A percentile compares a stretch with the other conserved stretches of the same genome.
phyloP scores from a whole-genome alignment of 2,888 invertebrate genomes.

The Apotomis betuletana region DNA sequence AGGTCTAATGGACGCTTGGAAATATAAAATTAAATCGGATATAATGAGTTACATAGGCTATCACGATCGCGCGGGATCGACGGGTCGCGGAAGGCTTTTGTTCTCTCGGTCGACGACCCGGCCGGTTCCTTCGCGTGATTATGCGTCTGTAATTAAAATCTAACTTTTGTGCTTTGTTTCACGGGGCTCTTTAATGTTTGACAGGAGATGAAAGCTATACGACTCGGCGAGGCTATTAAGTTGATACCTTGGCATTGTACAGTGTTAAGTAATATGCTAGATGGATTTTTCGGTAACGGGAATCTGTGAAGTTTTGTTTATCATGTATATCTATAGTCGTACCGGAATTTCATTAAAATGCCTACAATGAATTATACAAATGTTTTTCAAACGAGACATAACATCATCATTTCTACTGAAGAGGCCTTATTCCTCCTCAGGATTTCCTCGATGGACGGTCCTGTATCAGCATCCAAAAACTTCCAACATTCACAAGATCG shows the following conservation, averaged over 20 bases:
- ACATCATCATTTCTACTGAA: too few species aligned
- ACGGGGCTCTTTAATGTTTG: slow-evolving; percentile 44
- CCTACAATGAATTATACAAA: background rate
- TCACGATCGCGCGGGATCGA: slow-evolving; percentile 61
- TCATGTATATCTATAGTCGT: background rate
- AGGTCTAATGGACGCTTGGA: slow-evolving; percentile 71
- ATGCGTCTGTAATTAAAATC: slow-evolving; percentile 64
- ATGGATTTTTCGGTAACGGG: slow-evolving; percentile 13
- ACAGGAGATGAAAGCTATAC: slow-evolving; percentile 40
- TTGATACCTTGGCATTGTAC: slow-evolving; percentile 25
- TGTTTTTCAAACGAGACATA: background rate
- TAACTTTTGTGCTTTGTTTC: slow-evolving; percentile 59
- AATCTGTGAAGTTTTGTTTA: background rate
- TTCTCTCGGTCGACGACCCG: slow-evolving; percentile 65
- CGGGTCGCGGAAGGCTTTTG: slow-evolving; percentile 67
- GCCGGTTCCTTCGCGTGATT: slow-evolving; percentile 48
- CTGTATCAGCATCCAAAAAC: too few species aligned
- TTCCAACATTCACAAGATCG: too few species aligned
- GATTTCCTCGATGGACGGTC: too few species aligned
- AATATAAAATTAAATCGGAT: slow-evolving; percentile 77
- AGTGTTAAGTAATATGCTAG: slow-evolving; percentile 17
- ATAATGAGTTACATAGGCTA: slow-evolving; percentile 75
- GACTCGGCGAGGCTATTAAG: slow-evolving; percentile 30
- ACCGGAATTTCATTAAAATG: background rate
- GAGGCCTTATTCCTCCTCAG: too few species aligned